Evolutionary conservation across 1,140 invertebrate species (phyloP).

Genomic region (Radopholus similis): DNA sequence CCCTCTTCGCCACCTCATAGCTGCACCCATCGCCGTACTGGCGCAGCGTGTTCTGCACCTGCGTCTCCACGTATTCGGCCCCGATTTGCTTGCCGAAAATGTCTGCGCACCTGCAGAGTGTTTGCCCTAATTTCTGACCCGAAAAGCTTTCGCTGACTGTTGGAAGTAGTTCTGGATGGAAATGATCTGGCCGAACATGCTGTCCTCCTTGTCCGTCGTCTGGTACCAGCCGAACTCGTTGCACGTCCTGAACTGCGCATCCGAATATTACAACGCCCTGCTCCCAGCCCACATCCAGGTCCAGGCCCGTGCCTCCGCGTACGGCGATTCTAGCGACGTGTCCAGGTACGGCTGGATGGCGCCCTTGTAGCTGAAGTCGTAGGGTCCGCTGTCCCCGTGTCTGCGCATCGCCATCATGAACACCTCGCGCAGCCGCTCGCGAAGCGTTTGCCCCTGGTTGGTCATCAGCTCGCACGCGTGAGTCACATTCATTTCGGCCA

Average conservation of each 20-base stretch:
- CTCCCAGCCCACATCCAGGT: slow-evolving; percentile 45
- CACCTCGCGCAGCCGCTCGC: background rate
- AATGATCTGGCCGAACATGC: background rate
- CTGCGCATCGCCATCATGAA: no score
- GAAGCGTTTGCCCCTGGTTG: background rate
- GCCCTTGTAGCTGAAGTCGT: no score
- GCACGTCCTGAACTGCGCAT: no score
- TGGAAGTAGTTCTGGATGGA: no score
- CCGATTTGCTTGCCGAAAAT: slow-evolving; percentile 16
- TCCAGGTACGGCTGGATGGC: no score
- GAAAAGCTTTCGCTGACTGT: no score
- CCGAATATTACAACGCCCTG: no score
- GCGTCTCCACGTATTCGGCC: background rate
- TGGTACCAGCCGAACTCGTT: slow-evolving; percentile 38
- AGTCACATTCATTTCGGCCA: background rate
- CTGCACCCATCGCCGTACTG: slow-evolving; percentile 15
- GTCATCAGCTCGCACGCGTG: background rate
- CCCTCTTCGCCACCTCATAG: slow-evolving; percentile 21
- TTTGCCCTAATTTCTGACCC: no score
- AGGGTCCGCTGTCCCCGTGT: no score
- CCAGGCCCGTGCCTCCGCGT: slow-evolving; percentile 25
- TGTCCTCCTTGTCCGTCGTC: slow-evolving; percentile 16
- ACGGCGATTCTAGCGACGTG: no score
- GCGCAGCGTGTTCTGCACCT: slow-evolving; percentile 10
- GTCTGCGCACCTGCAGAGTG: no score